A percentile compares a stretch with the other conserved stretches of the same genome.
These are phyloP conservation scores for Dione vanillae DNA, from an alignment of 2,888 invertebrate genomes.

Conservation along the genomic window DNA sequence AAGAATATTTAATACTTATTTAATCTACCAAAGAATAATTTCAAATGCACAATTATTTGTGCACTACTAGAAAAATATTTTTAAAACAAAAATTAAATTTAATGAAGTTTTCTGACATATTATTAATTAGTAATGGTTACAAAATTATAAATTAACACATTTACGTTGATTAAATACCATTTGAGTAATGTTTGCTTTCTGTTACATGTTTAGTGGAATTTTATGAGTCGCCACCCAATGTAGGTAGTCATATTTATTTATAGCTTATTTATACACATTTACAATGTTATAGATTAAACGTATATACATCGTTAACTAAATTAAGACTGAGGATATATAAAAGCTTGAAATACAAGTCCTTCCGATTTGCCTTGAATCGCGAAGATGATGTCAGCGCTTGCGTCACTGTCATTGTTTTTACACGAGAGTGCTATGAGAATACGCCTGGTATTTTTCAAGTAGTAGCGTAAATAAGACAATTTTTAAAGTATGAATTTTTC, in stretches of 20 bases:
- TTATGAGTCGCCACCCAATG: not conserved
- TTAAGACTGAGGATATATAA: conserved; percentile 1
- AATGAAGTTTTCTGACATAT: too few relatives aligned
- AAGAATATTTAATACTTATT: conserved; percentile 54
- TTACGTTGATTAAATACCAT: not conserved
- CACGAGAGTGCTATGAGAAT: not conserved
- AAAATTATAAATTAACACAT: too few relatives aligned
- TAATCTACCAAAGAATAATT: not conserved
- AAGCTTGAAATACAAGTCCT: conserved; percentile 29
- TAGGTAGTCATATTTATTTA: conserved; percentile 17
- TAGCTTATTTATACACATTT: not conserved
- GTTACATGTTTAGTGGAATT: conserved; percentile 6
- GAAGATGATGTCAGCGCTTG: conserved; percentile 50
- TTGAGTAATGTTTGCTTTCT: not conserved
- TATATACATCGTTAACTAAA: not conserved
- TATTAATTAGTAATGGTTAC: not conserved
- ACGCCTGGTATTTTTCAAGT: conserved; percentile 23
- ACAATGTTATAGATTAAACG: conserved; percentile 3
- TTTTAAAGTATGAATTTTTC: not conserved
- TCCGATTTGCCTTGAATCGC: conserved; percentile 48
- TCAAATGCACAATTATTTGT: not conserved
- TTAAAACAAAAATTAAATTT: not conserved
- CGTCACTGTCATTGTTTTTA: conserved; percentile 42
- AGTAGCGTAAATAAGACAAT: not conserved
- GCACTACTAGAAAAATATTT: not conserved